These are phyloP conservation scores for Caenorhabditis sinica DNA, from an alignment of 2,888 invertebrate genomes.

Conservation along the genomic window DNA sequence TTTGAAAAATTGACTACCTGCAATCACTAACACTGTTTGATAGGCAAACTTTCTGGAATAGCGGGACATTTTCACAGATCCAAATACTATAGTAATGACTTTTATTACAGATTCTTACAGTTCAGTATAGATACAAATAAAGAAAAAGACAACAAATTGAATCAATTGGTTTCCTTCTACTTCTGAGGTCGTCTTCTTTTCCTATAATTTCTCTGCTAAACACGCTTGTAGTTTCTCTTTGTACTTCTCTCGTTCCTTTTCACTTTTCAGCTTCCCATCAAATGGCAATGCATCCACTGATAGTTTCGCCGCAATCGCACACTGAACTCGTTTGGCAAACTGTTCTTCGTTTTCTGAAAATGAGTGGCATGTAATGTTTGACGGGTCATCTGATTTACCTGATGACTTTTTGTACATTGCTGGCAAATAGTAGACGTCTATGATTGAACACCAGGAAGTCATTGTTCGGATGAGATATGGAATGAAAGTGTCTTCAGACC, in stretches of 20 bases:
- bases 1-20: conserved; percentile 16
- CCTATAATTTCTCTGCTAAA: conserved; percentile 41
- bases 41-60: conserved; percentile 43
- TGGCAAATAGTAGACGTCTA: conserved; percentile 67
- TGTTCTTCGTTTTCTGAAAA: conserved; percentile 66
- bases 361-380: not conserved
- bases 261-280: conserved; percentile 69
- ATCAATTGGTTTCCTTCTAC: not conserved
- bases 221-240: conserved; percentile 45
- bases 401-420: conserved; percentile 59
- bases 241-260: conserved; percentile 50
- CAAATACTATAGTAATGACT: not conserved
- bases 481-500: conserved; percentile 71
- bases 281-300: conserved; percentile 66
- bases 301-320: conserved; percentile 62
- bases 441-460: conserved; percentile 68
- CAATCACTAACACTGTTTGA: conserved; percentile 34
- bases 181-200: not conserved
- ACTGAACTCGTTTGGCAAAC: conserved; percentile 73
- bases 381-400: conserved; percentile 19
- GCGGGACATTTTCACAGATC: conserved; percentile 5
- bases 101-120: not conserved
- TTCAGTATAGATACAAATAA: conserved; percentile 10
- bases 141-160: not conserved
- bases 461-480: conserved; percentile 71